Percentiles rank a stretch among this genome's conserved stretches.
Evolutionary conservation across 2,113 vertebrate species (phyloP).

Genomic region (Ceyx cyanopectus): DNA sequence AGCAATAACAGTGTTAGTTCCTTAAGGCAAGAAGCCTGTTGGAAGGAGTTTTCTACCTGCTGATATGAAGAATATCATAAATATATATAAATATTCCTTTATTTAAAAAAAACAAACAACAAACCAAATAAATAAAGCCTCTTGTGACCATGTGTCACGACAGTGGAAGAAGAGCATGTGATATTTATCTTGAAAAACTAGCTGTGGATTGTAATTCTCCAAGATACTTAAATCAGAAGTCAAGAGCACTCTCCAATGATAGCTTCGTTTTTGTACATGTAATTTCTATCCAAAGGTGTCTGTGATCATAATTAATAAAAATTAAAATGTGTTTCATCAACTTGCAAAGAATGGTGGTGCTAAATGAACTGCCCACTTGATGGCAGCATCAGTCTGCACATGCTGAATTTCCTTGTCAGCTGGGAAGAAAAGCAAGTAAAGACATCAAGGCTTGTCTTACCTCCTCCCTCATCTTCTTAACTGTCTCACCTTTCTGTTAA

Average conservation of each 20-base stretch:
- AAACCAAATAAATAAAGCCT: background rate
- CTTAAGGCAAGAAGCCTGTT: background rate
- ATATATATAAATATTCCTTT: background rate
- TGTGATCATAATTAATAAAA: background rate
- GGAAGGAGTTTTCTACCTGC: background rate
- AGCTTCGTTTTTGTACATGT: background rate
- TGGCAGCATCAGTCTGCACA: constrained; percentile 41
- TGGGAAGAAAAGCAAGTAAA: background rate
- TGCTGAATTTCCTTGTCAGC: background rate
- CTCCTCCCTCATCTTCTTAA: constrained; percentile 96
- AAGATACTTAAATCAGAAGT: background rate
- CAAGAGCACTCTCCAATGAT: background rate
- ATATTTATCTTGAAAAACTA: background rate
- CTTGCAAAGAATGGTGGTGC: background rate
- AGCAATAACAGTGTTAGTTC: background rate
- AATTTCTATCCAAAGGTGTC: background rate
- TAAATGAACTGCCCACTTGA: constrained; percentile 25
- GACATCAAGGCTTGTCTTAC: constrained; percentile 78
- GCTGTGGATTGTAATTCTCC: background rate
- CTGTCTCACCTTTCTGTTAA: constrained; percentile 92
- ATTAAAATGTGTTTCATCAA: background rate
- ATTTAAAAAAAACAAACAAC: background rate
- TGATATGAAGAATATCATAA: background rate
- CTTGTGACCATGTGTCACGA: background rate
- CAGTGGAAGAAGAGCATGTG: background rate